Evolutionary conservation across 2,888 invertebrate species (phyloP), one percentile per base, ranked within the genome.

Genomic region (Glyphotaelius pellucidus): DNA sequence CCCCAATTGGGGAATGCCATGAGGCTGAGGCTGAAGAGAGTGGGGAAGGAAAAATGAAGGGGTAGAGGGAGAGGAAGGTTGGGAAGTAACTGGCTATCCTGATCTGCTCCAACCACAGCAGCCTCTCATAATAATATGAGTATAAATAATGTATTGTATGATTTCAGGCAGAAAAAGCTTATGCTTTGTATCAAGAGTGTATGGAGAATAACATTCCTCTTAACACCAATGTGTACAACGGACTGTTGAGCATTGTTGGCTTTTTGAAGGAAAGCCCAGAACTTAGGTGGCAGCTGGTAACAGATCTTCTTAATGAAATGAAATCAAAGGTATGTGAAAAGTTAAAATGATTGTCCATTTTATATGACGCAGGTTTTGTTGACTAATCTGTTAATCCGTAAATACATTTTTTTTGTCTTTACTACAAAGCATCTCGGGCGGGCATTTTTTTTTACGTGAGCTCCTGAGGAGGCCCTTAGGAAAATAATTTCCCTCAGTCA

Each of bases 161-260:
- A 52, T 87, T 87, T 83, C 94, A 97, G 96, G 96, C 97, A 7
- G 97, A 97, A 88, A 95, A 97, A 93, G 97, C 98, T 0, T 97
- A 96, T 94, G 95, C 96, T 9, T 94, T 98, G 11, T 97, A 97
- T 32, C 96, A 97, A 93, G 97, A 98, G 94, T 97, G 98, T 0
- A 94, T 95, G 92, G 96, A 97, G 87, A 97, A 98, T 93, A 96
- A 97, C 31, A 95, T 98, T 3, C 95, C 96, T 14, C 94, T 98
- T 32, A 97, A 97, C 92, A 96, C 97, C 0, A 96, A 96, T 92
- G 97, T 97, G 0, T 98, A 97, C 94, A 98, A 98, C 95, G 94
- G 97, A 0, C 94, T 98, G 0, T 95, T 99, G 9, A 95, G 95
- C 3, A 96, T 97, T 86, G 95, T 96, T 0, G 96, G 96, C 38